Conservation (phyloP, 2,113 vertebrate species). For the Thermophis baileyi region DNA sequence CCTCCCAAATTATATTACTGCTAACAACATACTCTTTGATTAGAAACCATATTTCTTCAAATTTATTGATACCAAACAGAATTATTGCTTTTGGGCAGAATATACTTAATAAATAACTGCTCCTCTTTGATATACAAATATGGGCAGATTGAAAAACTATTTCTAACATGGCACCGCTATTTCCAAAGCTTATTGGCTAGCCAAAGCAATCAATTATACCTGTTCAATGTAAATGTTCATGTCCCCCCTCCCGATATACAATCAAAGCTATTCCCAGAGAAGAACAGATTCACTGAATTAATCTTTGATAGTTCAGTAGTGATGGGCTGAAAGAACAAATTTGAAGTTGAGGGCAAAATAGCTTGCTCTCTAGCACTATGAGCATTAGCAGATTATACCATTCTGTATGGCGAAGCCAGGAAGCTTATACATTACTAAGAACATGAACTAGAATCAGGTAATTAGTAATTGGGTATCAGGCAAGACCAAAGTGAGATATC, state of each 20-base stretch:
- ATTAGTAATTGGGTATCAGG: background rate
- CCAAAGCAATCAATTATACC: background rate
- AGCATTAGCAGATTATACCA: background rate
- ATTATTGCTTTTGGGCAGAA: background rate
- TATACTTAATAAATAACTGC: background rate
- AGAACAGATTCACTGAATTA: background rate
- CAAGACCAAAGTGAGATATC: background rate
- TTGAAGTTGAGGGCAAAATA: background rate
- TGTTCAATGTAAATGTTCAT: background rate
- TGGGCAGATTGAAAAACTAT: background rate
- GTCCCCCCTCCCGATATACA: background rate
- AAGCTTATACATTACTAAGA: background rate
- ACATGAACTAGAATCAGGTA: background rate
- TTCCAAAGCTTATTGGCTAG: background rate
- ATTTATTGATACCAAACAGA: background rate
- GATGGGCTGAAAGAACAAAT: background rate
- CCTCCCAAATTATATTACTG: background rate
- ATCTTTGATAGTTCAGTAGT: background rate
- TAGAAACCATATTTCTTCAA: background rate
- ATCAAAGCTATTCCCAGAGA: background rate
- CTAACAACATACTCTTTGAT: background rate
- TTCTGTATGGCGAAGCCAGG: background rate
- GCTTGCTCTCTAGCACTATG: background rate
- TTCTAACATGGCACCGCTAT: background rate
- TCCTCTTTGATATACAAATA: background rate